Evolutionary conservation across 2,113 vertebrate genomes (phyloP).

Genomic region (Tragulus kanchil): DNA sequence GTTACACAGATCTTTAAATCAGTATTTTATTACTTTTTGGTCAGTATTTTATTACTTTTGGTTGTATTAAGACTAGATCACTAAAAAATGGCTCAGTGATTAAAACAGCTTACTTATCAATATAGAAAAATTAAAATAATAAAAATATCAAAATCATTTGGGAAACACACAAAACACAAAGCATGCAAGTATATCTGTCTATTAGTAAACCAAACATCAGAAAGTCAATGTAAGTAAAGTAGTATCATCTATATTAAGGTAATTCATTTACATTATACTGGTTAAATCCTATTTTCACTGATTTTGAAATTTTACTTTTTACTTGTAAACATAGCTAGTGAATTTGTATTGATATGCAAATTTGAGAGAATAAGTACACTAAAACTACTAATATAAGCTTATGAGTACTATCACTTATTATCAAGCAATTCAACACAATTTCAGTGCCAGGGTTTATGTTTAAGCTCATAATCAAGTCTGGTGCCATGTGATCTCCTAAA

Average conservation of each 20-base stretch:
- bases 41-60: background rate
- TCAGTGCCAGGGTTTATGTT: background rate
- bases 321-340: background rate
- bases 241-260: background rate
- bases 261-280: background rate
- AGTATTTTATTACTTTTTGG: background rate
- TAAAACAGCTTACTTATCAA: constrained; percentile 23
- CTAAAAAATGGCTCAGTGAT: background rate
- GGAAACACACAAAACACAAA: constrained; percentile 32
- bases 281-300: background rate
- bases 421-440: background rate
- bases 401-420: background rate
- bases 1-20: background rate
- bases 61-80: background rate
- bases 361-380: background rate
- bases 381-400: background rate
- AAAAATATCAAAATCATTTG: constrained; percentile 44
- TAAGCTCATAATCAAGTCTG: background rate
- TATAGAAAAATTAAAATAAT: background rate
- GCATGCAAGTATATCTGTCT: background rate
- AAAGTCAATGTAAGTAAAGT: background rate
- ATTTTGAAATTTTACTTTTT: constrained; percentile 14
- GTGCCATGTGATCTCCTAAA: background rate
- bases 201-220: background rate
- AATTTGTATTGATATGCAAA: background rate